These are phyloP conservation scores for Limosa lapponica DNA, from an alignment of 2,797 vertebrate species.

Conservation along the genomic window DNA sequence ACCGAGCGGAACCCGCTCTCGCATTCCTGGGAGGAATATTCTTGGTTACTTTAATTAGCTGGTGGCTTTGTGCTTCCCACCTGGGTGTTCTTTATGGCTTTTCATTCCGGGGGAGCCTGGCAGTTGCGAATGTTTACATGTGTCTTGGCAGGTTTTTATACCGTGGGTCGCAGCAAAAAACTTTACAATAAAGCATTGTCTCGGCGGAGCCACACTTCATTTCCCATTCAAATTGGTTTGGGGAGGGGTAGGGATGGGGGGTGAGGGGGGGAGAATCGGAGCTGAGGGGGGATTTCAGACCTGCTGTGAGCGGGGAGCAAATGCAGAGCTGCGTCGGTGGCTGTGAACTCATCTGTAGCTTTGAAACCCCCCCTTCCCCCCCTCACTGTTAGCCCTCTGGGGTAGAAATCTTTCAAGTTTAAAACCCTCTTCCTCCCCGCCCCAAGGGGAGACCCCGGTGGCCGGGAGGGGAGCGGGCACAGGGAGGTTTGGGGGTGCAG, in stretches of 20 bases:
- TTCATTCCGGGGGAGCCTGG: conserved; percentile 16
- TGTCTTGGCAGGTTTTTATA: conserved; percentile 28
- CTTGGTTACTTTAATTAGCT: conserved; percentile 43
- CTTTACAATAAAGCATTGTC: conserved; percentile 55
- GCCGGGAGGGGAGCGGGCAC: background rate
- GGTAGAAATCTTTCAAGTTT: background rate
- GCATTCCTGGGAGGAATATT: conserved; percentile 33
- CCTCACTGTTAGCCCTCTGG: background rate
- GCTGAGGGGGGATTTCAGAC: conserved; percentile 11
- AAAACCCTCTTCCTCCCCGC: background rate
- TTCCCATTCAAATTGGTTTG: conserved; percentile 43
- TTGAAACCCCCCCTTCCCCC: background rate
- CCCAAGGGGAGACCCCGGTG: background rate
- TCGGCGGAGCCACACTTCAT: conserved; percentile 17
- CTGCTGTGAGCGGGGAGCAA: background rate
- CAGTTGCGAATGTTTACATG: background rate
- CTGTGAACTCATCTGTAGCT: conserved; percentile 34
- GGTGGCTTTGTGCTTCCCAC: conserved; percentile 38
- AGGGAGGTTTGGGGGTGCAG: background rate
- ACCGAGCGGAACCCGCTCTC: background rate
- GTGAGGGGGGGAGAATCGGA: background rate
- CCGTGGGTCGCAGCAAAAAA: background rate
- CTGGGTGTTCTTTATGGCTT: conserved; percentile 58
- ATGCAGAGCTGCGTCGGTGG: background rate
- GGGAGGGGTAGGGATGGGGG: background rate